Evolutionary conservation across 2,113 vertebrate species (phyloP).

Genomic region (Eulemur macaco): DNA sequence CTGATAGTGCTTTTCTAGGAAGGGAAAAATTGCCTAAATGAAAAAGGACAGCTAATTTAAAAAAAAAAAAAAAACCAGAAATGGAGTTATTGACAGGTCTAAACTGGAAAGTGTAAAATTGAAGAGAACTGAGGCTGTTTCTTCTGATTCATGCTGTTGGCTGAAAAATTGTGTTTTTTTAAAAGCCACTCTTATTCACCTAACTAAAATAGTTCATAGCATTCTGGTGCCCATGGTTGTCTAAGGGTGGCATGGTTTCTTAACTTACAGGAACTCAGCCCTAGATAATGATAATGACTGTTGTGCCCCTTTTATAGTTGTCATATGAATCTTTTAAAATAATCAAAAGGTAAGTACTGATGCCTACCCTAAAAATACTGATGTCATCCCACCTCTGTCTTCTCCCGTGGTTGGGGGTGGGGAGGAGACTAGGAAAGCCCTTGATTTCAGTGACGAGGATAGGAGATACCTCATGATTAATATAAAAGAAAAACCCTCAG

Average conservation of each 20-base stretch:
- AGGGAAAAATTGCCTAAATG: not conserved
- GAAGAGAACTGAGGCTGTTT: not conserved
- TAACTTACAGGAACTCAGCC: not conserved
- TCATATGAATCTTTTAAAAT: not conserved
- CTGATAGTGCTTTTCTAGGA: conserved; percentile 40
- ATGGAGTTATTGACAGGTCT: not conserved
- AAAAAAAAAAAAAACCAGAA: not conserved
- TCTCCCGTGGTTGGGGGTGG: not conserved
- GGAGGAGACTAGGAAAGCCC: not conserved
- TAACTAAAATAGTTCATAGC: not conserved
- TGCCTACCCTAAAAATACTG: not conserved
- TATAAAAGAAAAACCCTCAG: not conserved
- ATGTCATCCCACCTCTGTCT: not conserved
- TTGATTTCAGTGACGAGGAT: not conserved
- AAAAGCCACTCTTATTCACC: not conserved
- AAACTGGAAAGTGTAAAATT: not conserved
- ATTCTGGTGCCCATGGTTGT: not conserved
- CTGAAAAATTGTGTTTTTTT: conserved; percentile 17
- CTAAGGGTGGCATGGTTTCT: not conserved
- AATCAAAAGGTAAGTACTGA: not conserved
- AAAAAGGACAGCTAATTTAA: conserved; percentile 21
- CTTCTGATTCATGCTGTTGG: conserved; percentile 18
- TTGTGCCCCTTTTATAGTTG: not conserved
- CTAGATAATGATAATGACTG: not conserved
- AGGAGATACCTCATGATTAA: not conserved